Evolutionary conservation across 1,140 invertebrate species (phyloP).

Genomic region (Andricus grossulariae): DNA sequence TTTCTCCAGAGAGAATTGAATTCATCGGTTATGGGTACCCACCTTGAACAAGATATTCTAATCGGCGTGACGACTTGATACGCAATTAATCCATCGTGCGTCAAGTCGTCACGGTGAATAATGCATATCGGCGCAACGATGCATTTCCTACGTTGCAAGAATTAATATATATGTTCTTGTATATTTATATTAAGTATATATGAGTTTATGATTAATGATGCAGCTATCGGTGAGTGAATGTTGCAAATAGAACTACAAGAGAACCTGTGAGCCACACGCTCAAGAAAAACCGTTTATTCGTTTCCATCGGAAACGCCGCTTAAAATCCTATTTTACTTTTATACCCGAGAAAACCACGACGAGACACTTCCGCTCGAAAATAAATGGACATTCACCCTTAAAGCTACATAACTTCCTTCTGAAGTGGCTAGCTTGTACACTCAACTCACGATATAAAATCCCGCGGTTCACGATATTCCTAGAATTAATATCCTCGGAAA

Average conservation of each 20-base stretch:
- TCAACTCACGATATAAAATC: too few relatives aligned
- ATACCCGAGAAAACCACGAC: constrained; percentile 44
- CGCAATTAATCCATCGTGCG: constrained; percentile 65
- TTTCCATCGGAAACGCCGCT: constrained; percentile 54
- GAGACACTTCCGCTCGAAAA: neutral
- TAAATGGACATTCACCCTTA: neutral
- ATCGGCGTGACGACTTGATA: constrained; percentile 62
- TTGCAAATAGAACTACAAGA: constrained; percentile 62
- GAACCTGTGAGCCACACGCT: constrained; percentile 58
- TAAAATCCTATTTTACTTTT: constrained; percentile 4
- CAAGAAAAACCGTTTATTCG: constrained; percentile 55
- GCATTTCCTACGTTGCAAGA: constrained; percentile 43
- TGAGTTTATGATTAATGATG: constrained; percentile 62
- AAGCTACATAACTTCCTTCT: too few relatives aligned
- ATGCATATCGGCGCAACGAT: constrained; percentile 58
- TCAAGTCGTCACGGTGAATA: constrained; percentile 59
- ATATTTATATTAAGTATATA: constrained; percentile 37
- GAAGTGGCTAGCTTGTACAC: too few relatives aligned
- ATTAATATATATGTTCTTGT: constrained; percentile 31
- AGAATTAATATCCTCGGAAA: too few relatives aligned
- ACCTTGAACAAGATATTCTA: constrained; percentile 60
- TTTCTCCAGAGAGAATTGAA: constrained; percentile 44
- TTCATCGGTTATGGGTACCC: constrained; percentile 41
- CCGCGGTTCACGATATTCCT: too few relatives aligned
- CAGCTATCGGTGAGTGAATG: constrained; percentile 64